A percentile compares a stretch with the other conserved stretches of the same genome.
Evolutionary conservation across 1,140 invertebrate genomes (phyloP).

Genomic region (Gryllus bimaculatus): DNA sequence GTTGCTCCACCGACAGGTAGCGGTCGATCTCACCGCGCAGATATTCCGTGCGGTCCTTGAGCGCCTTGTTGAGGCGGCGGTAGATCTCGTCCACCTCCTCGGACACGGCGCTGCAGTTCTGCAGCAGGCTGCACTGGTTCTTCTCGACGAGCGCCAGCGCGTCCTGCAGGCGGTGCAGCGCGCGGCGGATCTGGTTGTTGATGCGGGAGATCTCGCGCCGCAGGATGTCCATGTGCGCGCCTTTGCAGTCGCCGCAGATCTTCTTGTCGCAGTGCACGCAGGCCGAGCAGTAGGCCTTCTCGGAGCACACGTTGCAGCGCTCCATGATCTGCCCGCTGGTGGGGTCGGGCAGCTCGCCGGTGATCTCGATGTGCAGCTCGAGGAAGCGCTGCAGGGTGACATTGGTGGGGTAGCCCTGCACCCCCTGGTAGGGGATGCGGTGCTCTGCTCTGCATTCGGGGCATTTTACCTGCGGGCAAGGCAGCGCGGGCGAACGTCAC

Average conservation of each 20-base stretch:
- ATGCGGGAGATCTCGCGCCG: slow-evolving; percentile 88
- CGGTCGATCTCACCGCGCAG: slow-evolving; percentile 81
- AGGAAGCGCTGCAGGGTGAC: slow-evolving; percentile 91
- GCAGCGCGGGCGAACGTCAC: too few relatives aligned
- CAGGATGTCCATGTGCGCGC: slow-evolving; percentile 91
- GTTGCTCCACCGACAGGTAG: slow-evolving; percentile 72
- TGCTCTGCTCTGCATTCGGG: slow-evolving; percentile 98
- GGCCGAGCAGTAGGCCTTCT: slow-evolving; percentile 80
- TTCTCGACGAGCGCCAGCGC: slow-evolving; percentile 73
- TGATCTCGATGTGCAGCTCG: slow-evolving; percentile 89
- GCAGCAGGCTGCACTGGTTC: slow-evolving; percentile 71
- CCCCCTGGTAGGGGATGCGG: slow-evolving; percentile 90
- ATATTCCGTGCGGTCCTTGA: slow-evolving; percentile 84
- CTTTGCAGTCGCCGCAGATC: slow-evolving; percentile 82
- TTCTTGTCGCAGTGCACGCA: slow-evolving; percentile 94
- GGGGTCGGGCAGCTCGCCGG: slow-evolving; percentile 80
- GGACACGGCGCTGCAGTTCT: slow-evolving; percentile 73
- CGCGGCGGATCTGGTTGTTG: slow-evolving; percentile 81
- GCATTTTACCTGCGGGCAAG: slow-evolving; percentile 75
- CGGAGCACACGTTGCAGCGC: slow-evolving; percentile 64
- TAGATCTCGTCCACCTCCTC: slow-evolving; percentile 90
- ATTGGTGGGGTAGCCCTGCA: slow-evolving; percentile 92
- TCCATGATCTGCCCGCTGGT: slow-evolving; percentile 54
- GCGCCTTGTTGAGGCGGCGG: slow-evolving; percentile 74
- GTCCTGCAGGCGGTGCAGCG: slow-evolving; percentile 76